A percentile compares a stretch with the other conserved stretches of the same genome.
Evolutionary conservation across 2,888 invertebrate genomes (phyloP).

Genomic region (Agrilus mali): DNA sequence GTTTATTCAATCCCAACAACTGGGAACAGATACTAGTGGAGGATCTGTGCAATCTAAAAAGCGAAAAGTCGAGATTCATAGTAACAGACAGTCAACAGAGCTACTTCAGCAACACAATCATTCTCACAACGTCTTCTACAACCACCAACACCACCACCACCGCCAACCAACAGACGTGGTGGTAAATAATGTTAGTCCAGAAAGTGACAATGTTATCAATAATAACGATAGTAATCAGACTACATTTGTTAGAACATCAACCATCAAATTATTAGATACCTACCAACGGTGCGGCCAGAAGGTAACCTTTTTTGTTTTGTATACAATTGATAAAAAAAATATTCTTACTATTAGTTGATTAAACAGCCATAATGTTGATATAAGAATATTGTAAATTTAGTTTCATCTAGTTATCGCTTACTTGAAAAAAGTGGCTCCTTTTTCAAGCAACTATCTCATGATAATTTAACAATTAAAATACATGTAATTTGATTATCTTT

Average conservation of each 20-base stretch:
- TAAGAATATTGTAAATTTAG: no score
- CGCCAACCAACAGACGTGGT: slow-evolving; percentile 25
- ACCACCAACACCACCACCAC: slow-evolving; percentile 25
- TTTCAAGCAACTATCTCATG: no score
- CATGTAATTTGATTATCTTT: not conserved
- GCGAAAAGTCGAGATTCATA: slow-evolving; percentile 29
- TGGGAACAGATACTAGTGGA: slow-evolving; percentile 39
- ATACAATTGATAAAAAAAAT: no score
- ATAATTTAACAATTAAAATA: not conserved
- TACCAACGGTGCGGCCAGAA: slow-evolving; percentile 56
- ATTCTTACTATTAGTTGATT: no score
- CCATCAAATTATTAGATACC: slow-evolving; percentile 54
- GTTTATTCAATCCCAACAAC: slow-evolving; percentile 59
- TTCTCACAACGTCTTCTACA: slow-evolving; percentile 28
- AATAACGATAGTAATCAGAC: slow-evolving; percentile 28
- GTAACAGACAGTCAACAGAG: slow-evolving; percentile 24
- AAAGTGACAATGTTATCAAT: slow-evolving; percentile 3
- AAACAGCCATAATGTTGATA: no score
- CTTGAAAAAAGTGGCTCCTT: no score
- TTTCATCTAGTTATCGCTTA: no score
- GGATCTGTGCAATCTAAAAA: slow-evolving; percentile 28
- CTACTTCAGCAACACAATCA: slow-evolving; percentile 26
- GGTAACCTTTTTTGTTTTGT: slow-evolving; percentile 28
- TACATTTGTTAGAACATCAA: slow-evolving; percentile 51
- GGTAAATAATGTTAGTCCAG: slow-evolving; percentile 23